Percentiles rank a stretch among this genome's conserved stretches.
phyloP scores from a whole-genome alignment of 1,140 invertebrate genomes.

The Atopsyche davidsoni region DNA sequence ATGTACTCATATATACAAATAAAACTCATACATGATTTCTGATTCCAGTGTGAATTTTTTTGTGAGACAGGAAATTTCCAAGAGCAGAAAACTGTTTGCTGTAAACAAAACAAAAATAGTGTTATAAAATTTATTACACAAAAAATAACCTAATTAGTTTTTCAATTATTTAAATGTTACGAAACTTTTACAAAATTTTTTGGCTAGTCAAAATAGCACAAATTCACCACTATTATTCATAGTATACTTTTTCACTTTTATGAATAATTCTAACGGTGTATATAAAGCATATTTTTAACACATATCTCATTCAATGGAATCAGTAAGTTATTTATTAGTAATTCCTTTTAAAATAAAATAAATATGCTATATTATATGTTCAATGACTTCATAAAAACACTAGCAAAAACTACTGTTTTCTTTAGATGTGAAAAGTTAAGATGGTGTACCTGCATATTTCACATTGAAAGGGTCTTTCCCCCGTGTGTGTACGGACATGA shows the following conservation, averaged over 20 bases:
- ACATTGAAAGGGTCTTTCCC: conserved; percentile 76
- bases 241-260: too few species aligned
- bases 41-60: conserved; percentile 53
- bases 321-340: background rate
- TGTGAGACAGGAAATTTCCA: conserved; percentile 53
- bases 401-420: background rate
- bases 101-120: conserved; percentile 31
- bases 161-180: too few species aligned
- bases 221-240: too few species aligned
- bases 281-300: too few species aligned
- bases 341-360: background rate
- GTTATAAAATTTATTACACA: too few species aligned
- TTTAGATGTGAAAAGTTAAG: background rate
- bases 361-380: background rate
- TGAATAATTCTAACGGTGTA: too few species aligned
- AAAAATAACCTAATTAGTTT: too few species aligned
- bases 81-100: conserved; percentile 54
- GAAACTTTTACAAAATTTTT: too few species aligned
- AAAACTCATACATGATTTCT: conserved; percentile 53
- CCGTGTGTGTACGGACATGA: conserved; percentile 74
- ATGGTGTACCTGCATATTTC: conserved; percentile 60
- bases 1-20: conserved; percentile 2
- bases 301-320: too few species aligned
- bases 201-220: too few species aligned
- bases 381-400: background rate